A percentile compares a stretch with the other conserved stretches of the same genome.
phyloP scores from a whole-genome alignment of 2,888 invertebrate species.

The Synanthedon vespiformis region DNA sequence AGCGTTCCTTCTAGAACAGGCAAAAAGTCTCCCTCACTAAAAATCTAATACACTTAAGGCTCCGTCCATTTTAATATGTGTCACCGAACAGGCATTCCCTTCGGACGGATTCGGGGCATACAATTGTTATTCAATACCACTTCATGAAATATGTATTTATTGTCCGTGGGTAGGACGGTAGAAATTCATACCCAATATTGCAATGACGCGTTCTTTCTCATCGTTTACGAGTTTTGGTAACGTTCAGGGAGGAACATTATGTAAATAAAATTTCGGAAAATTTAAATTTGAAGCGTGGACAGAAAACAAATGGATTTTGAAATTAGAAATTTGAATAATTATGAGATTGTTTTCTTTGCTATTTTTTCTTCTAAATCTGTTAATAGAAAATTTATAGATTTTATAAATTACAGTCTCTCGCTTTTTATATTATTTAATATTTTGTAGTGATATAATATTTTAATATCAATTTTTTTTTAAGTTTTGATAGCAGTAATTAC shows the following conservation, averaged over 20 bases:
- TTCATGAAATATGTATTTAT: constrained; percentile 61
- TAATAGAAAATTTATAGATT: no score
- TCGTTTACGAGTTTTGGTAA: constrained; percentile 1
- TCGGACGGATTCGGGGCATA: constrained; percentile 13
- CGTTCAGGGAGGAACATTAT: neutral
- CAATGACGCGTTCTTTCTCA: constrained; percentile 8
- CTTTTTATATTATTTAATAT: no score
- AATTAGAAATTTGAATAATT: neutral
- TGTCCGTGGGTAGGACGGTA: constrained; percentile 8
- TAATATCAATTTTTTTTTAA: no score
- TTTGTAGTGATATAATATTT: no score
- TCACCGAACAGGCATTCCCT: constrained; percentile 18
- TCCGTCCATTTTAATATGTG: constrained; percentile 37
- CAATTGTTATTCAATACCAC: constrained; percentile 50
- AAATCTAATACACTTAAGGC: constrained; percentile 35
- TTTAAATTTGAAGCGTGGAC: neutral
- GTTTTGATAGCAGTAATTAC: no score
- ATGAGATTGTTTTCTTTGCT: no score
- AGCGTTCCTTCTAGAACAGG: neutral
- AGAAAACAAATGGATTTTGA: neutral
- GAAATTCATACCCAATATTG: constrained; percentile 29
- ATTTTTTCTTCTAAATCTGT: no score
- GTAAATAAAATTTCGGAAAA: neutral
- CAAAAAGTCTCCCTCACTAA: constrained; percentile 2
- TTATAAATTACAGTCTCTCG: no score